phyloP scores from a whole-genome alignment of 92 coral and sea anemone genomes.

The Metridium senile region DNA sequence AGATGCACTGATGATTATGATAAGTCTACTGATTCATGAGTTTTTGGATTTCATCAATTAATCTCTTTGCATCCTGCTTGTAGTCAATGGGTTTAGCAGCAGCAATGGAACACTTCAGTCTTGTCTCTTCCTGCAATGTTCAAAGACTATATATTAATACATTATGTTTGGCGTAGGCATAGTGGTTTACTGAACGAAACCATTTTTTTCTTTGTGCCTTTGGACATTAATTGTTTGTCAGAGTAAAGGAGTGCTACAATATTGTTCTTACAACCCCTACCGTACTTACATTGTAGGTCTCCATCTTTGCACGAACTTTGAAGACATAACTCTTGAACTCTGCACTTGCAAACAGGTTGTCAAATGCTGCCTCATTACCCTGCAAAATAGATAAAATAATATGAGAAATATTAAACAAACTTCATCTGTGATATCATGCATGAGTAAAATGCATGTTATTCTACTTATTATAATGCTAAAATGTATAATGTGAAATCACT shows the following conservation, averaged over 20 bases:
- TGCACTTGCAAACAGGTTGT: constrained; percentile 65
- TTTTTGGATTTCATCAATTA: constrained; percentile 78
- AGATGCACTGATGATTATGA: no score
- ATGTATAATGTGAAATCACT: no score
- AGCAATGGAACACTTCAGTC: constrained; percentile 81
- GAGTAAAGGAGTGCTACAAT: no score
- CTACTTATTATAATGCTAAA: no score
- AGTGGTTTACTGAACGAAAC: no score
- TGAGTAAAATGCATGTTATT: no score
- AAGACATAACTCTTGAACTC: constrained; percentile 76
- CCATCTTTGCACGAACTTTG: constrained; percentile 89
- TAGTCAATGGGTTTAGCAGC: constrained; percentile 72
- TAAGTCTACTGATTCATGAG: constrained; percentile 36
- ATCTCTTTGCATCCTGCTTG: constrained; percentile 76
- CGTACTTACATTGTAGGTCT: constrained; percentile 89
- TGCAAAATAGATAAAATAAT: neutral
- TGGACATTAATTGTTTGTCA: no score
- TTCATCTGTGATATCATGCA: no score
- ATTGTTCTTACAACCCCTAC: no score
- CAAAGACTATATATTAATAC: no score
- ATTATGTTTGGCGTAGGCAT: no score
- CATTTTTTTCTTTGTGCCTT: no score
- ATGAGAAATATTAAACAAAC: neutral
- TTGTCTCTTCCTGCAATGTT: constrained; percentile 90
- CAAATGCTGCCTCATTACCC: constrained; percentile 80